Base-by-base conservation (phyloP, 2,888 invertebrate species). In the Apomyelois bistriatella region DNA sequence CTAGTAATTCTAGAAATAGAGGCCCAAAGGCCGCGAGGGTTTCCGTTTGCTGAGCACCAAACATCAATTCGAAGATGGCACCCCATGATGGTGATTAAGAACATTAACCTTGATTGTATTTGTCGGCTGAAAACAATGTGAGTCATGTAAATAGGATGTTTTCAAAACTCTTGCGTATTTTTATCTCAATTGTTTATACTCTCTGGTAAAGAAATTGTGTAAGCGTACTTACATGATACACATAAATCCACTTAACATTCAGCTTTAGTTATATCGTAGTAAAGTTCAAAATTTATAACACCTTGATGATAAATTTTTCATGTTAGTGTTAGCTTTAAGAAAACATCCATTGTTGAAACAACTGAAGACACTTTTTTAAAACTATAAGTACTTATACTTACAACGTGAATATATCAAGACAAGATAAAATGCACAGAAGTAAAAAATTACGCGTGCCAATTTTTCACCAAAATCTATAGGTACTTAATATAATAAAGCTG, bases 121-220 rank as follows among this genome's bases (percentile, higher is more conserved):
- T 7, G 10, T 10, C 32, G 32, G 7, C 2, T 32, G 32, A 32
- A 40, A 40, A 40, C 40, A 38, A 38, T 15, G 13, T 22, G 12
- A 28, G 28, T 41, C 43, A 30, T 13, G 15, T 46, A 46, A 46
- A 35, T 16, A 32, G 32, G 32, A 32, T 46, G 46, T 46, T 46
- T 35, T 40, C 16, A 5, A 46, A 32, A 46, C 46, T 12, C 46
- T 46, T 6, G 32, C 6, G 16, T 46, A 46, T 46, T 46, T 46
- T 46, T 46, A 46, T 46, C 46, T 46, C 46, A 35, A 10, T 9
- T 46, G 46, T 46, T 46, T 46, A 46, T 35, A 46, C 16, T 32
- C 15, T 30, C 43, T 41, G 5, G 13, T 10, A 10, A 32, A 15
- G 32, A 35, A 46, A 10, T 10, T 32, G 46, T 10, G 17, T 10